These are phyloP conservation scores for Chrysotoxum bicinctum DNA, from an alignment of 2,888 invertebrate genomes.

Conservation along the genomic window DNA sequence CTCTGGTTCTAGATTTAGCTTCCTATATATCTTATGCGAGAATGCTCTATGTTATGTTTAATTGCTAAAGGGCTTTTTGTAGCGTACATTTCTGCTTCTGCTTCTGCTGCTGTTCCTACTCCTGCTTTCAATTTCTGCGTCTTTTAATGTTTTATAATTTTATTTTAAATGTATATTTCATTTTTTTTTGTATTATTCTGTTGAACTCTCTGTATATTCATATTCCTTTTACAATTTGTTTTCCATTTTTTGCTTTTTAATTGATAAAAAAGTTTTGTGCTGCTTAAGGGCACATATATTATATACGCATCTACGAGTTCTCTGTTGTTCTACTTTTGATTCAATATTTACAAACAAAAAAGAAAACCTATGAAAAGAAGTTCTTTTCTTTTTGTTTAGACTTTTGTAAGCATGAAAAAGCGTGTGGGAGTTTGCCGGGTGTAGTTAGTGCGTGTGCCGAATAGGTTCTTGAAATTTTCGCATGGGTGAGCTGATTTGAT, in stretches of 20 bases:
- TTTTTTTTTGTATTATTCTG: background rate
- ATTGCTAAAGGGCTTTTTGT: constrained; percentile 56
- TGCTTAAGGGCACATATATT: constrained; percentile 7
- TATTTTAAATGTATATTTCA: constrained; percentile 7
- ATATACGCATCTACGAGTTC: constrained; percentile 43
- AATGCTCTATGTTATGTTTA: constrained; percentile 22
- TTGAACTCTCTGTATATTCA: background rate
- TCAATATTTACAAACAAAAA: constrained; percentile 5
- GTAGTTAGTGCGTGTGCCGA: background rate
- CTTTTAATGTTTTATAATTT: constrained; percentile 31
- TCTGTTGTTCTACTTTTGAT: constrained; percentile 50
- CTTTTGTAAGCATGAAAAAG: background rate
- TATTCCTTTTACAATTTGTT: background rate
- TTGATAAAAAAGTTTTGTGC: constrained; percentile 49
- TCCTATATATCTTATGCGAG: background rate
- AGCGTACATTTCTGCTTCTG: constrained; percentile 26
- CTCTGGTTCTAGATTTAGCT: constrained; percentile 5
- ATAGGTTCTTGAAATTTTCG: background rate
- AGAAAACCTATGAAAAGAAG: background rate
- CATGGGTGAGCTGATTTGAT: background rate
- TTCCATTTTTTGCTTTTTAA: constrained; percentile 51
- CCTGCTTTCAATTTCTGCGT: constrained; percentile 40
- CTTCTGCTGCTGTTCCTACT: constrained; percentile 13
- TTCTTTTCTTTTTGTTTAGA: constrained; percentile 1
- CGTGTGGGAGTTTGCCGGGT: background rate